Conservation (phyloP, 2,888 invertebrate genomes). For the Rambutsinella grinnellia region DNA sequence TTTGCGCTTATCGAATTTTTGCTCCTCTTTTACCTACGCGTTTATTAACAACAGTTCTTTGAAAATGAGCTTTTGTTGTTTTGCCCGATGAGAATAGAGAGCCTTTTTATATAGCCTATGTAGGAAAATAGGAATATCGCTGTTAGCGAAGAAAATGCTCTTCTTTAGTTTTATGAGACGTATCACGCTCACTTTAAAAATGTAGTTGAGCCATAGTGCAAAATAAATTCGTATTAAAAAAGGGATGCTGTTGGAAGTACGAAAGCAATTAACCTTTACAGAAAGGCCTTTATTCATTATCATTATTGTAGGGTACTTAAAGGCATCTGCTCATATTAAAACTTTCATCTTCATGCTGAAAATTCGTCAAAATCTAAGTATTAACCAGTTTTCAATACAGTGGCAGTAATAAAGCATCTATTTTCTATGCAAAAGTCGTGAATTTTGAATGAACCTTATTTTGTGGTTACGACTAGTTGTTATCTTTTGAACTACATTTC, state of each 20-base stretch:
- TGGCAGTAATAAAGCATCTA: background rate
- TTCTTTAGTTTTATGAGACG: too few species aligned
- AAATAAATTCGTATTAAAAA: background rate
- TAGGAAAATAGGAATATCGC: too few species aligned
- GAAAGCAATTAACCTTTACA: background rate
- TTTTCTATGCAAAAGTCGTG: background rate
- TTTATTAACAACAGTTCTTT: conserved; percentile 1
- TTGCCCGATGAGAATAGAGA: too few species aligned
- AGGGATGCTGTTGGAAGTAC: background rate
- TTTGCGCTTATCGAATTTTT: conserved; percentile 35
- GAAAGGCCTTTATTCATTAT: background rate
- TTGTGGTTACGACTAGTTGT: background rate
- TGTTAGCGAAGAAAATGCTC: too few species aligned
- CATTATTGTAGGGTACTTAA: background rate
- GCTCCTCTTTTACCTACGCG: conserved; percentile 2
- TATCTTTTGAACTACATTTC: background rate
- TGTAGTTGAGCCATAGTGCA: background rate
- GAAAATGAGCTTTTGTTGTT: conserved; percentile 19
- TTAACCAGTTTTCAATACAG: background rate
- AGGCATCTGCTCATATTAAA: background rate
- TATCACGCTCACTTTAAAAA: background rate
- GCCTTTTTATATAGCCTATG: too few species aligned
- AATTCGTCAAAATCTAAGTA: background rate
- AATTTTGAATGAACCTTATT: background rate
- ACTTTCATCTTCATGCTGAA: background rate